These are phyloP conservation scores for Campoletis raptor DNA, from an alignment of 2,888 invertebrate genomes.

Conservation along the genomic window DNA sequence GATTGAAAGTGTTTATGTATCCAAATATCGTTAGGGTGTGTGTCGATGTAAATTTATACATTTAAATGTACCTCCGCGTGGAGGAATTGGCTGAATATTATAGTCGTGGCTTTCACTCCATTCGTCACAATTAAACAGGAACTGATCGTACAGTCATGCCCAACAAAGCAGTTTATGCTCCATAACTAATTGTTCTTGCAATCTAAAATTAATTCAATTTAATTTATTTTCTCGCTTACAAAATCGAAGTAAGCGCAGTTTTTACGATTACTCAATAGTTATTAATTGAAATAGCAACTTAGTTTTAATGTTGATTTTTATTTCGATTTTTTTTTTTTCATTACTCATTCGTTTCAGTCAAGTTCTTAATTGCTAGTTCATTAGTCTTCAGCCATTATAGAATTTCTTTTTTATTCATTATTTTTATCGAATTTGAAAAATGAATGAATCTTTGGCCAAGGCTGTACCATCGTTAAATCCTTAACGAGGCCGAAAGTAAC, in stretches of 20 bases:
- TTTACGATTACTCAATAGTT: neutral
- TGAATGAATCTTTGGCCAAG: neutral
- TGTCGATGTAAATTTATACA: neutral
- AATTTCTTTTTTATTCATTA: neutral
- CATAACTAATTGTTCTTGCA: neutral
- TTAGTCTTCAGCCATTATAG: neutral
- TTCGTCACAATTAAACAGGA: conserved; percentile 61
- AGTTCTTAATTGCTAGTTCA: neutral
- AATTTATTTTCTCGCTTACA: neutral
- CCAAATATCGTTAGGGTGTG: conserved; percentile 7
- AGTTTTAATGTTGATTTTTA: neutral
- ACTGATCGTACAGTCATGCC: conserved; percentile 12
- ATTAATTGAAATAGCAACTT: neutral
- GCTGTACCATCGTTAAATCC: neutral
- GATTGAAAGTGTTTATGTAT: neutral
- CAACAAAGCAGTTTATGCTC: neutral
- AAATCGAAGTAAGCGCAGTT: neutral
- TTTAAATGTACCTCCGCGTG: conserved; percentile 2
- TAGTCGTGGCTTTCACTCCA: conserved; percentile 57
- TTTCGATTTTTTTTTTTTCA: neutral
- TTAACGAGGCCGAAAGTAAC: conserved; percentile 65
- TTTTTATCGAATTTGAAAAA: neutral
- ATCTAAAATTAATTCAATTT: neutral
- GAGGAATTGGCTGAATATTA: conserved; percentile 44
- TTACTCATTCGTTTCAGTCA: neutral